These are phyloP conservation scores for Tetragonula carbonaria DNA, from an alignment of 2,888 invertebrate species.

Conservation along the genomic window DNA sequence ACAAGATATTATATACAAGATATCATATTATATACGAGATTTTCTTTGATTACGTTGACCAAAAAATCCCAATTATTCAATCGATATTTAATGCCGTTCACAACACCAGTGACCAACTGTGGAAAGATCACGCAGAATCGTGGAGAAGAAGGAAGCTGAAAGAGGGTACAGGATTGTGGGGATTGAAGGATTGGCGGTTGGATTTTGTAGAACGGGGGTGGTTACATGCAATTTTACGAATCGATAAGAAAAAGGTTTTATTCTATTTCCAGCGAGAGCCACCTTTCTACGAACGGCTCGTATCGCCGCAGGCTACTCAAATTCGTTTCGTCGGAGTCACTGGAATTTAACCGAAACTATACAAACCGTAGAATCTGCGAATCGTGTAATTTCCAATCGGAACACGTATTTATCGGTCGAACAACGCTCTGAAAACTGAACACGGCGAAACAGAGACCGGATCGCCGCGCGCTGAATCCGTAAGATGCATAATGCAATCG, in stretches of 20 bases:
- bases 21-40: not conserved
- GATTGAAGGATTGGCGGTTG: conserved; percentile 67
- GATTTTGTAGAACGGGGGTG: conserved; percentile 59
- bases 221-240: conserved; percentile 73
- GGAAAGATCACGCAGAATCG: conserved; percentile 33
- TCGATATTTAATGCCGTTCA: conserved; percentile 67
- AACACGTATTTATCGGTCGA: conserved; percentile 10
- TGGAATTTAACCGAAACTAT: conserved; percentile 41
- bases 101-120: conserved; percentile 36
- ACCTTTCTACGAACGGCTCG: conserved; percentile 49
- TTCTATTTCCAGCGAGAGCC: conserved; percentile 64
- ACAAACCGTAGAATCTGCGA: conserved; percentile 35
- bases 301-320: conserved; percentile 64
- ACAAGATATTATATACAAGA: not conserved
- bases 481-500: conserved; percentile 3
- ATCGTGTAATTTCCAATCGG: conserved; percentile 19
- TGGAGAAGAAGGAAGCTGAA: conserved; percentile 37
- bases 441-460: not conserved
- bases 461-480: not conserved
- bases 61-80: conserved; percentile 71
- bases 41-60: not conserved
- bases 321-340: conserved; percentile 53
- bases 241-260: conserved; percentile 70
- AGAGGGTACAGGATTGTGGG: conserved; percentile 48
- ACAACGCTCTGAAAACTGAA: not conserved